Evolutionary conservation across 2,797 vertebrate genomes (phyloP), one percentile per base, ranked within the genome.

Genomic region (Melanotaenia pygmaea): DNA sequence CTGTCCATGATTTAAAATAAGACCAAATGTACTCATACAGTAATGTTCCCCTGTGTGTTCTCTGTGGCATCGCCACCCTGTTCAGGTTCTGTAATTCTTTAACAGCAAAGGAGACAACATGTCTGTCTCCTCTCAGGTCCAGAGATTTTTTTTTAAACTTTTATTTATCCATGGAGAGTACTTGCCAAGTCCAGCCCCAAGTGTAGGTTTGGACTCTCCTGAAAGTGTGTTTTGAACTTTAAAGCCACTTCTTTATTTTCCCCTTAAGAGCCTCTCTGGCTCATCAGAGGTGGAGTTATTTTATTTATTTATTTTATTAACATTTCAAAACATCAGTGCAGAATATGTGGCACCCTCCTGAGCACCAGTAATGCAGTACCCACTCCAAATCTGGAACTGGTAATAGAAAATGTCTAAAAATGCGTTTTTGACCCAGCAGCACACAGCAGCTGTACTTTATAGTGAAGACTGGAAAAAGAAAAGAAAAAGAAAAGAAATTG

Each of bases 41-140:
- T 58, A 60, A 50, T 43, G 56, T 40, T 43, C 64, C 69, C 58
- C 18, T 64, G 67, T 20, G 72, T 78, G 63, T 81, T 45, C 71
- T 56, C 24, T 3, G 30, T 86, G 82, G 85, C 80, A 61, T 84
- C 85, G 77, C 28, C 77, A 50, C 2, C 53, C 59, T 10, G 18
- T 37, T 73, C 59, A 64, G 63, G 38, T 75, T 64, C 35, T 0
- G 74, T 58, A 65, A 1, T 57, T 51, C 64, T 72, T 67, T 77
- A 66, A 28, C 11, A 67, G 61, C 34, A 59, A 58, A 83, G 84
- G 85, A 88, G 88, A 84, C 86, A 57, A 71, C 70, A 57, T 86
- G 86, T 85, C 77, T 86, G 83, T 84, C 72, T 89, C 72, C 80
- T 68, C 77, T 81, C 70, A 74, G 64, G 61, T 82, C 78, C 70